Conservation (phyloP, 1,140 invertebrate species). For the Drosophila nikananu region DNA sequence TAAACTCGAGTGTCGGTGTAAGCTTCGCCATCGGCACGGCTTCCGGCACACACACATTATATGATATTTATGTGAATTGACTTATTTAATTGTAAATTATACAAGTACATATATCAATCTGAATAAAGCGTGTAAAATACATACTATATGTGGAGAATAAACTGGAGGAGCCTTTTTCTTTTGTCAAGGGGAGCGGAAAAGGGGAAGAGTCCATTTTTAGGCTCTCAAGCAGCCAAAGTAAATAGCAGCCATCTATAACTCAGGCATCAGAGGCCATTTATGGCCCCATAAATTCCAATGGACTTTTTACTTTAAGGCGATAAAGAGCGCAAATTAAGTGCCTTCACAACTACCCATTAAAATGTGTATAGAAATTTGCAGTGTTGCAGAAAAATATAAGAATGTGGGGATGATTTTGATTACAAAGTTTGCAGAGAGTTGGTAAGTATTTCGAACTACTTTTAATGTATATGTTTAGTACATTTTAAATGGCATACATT, state of each 20-base stretch:
- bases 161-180: neutral
- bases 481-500: neutral
- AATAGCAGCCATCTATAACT: constrained; percentile 10
- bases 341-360: constrained; percentile 5
- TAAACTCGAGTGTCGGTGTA: constrained; percentile 23
- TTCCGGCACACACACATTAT: constrained; percentile 23
- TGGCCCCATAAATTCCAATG: constrained; percentile 15
- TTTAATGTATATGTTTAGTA: neutral
- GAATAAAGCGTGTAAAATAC: constrained; percentile 68
- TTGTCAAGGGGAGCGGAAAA: neutral
- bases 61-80: constrained; percentile 71
- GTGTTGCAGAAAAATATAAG: too few species aligned
- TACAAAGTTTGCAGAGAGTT: neutral
- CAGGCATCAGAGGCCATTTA: constrained; percentile 10
- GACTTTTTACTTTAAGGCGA: constrained; percentile 15
- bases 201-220: neutral
- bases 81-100: constrained; percentile 70
- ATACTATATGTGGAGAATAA: constrained; percentile 33
- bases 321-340: constrained; percentile 13
- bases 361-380: neutral
- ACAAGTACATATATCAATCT: constrained; percentile 42
- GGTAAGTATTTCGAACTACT: neutral
- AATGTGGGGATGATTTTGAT: neutral
- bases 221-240: neutral
- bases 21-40: constrained; percentile 40